phyloP scores from a whole-genome alignment of 2,113 vertebrate genomes.

The Protobothrops mucrosquamatus region DNA sequence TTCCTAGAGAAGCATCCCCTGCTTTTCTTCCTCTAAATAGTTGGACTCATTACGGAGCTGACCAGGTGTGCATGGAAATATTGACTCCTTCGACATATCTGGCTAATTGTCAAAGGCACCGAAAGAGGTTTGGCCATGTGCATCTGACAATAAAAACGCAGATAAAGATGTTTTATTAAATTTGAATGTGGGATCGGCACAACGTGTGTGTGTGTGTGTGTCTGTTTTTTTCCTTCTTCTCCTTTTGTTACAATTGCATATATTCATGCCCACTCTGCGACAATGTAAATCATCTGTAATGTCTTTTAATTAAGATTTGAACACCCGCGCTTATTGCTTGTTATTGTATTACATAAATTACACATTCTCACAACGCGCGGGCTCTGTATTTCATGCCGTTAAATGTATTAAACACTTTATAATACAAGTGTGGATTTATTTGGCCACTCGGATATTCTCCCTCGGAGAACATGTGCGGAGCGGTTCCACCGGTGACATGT shows the following conservation, averaged over 20 bases:
- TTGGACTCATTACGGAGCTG: neutral
- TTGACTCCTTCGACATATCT: constrained; percentile 31
- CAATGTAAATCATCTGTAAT: constrained; percentile 6
- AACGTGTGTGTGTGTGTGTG: neutral
- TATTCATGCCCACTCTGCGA: neutral
- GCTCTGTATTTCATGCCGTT: neutral
- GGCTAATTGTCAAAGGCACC: constrained; percentile 35
- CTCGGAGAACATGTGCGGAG: neutral
- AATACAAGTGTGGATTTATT: constrained; percentile 11
- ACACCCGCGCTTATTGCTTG: neutral
- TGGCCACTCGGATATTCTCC: neutral
- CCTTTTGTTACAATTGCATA: neutral
- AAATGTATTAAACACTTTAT: constrained; percentile 12
- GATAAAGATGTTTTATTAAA: constrained; percentile 33
- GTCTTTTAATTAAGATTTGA: constrained; percentile 14
- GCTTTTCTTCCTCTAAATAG: neutral
- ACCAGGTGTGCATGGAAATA: constrained; percentile 16
- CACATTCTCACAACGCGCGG: neutral
- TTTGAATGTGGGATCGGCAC: constrained; percentile 14
- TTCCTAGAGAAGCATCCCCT: neutral
- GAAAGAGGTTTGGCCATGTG: constrained; percentile 56
- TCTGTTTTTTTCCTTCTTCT: neutral
- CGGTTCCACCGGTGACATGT: neutral
- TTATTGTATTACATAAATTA: constrained; percentile 21
- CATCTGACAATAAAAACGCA: constrained; percentile 34